phyloP scores from a whole-genome alignment of 2,797 vertebrate species.

The Microtus obscurus region DNA sequence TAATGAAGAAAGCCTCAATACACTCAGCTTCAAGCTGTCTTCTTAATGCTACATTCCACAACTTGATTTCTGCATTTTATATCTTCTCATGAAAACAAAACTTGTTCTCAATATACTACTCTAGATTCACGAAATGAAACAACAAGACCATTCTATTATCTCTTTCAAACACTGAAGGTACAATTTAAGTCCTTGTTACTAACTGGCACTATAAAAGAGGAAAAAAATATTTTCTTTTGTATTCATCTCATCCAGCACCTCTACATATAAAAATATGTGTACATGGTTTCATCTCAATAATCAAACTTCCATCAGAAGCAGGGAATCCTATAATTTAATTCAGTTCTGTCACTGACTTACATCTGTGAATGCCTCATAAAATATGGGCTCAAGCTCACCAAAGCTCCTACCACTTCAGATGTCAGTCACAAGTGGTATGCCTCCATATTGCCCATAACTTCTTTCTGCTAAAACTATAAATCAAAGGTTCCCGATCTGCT shows the following conservation, averaged over 20 bases:
- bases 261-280: background rate
- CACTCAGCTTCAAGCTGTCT: background rate
- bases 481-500: fast-evolving
- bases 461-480: background rate
- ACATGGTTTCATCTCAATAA: background rate
- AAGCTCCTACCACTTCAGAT: background rate
- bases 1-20: background rate
- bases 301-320: background rate
- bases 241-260: background rate
- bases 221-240: background rate
- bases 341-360: background rate
- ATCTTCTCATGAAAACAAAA: background rate
- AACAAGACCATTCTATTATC: background rate
- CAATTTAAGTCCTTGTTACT: background rate
- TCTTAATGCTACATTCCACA: background rate
- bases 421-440: background rate
- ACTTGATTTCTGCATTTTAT: constrained; percentile 41
- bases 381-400: background rate
- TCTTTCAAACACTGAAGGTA: background rate
- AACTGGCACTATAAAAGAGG: background rate
- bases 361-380: background rate
- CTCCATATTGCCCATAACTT: background rate
- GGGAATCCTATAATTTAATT: background rate
- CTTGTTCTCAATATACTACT: background rate
- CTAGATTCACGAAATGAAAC: background rate